Base-by-base conservation (phyloP, 2,113 vertebrate species). In the Oryzias curvinotus region DNA sequence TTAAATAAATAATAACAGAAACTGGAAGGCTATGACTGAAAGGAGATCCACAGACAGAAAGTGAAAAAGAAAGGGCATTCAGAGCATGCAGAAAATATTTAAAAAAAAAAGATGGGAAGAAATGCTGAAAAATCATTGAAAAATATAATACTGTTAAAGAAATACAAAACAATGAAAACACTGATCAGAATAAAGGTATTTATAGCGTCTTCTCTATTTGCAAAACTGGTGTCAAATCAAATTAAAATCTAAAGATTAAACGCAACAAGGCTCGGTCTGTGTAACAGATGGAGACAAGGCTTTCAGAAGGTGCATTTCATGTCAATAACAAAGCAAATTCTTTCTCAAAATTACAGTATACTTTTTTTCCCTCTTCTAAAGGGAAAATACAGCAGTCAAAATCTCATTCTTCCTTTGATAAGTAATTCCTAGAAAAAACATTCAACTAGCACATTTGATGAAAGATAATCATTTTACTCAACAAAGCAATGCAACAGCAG, bases 11-110 rank as follows among this genome's bases (percentile, higher is more conserved):
- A 5, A 28, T 14, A 14, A 12, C 36, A 36, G n/a, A 16, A 70
- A 60, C 67, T 63, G 77, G 41, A 21, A 68, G 78, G 81, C 85
- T 60, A 41, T 65, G 74, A 83, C 80, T 86, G 71, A 77, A 63
- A 46, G 21, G 36, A 57, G 66, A 80, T 61, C 36, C 58, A 54
- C 54, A 53, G 48, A 73, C 65, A 65, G 66, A 81, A 57, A 65
- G 67, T 21, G 54, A 50, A 77, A 14, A 41, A 6, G 56, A 49
- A 68, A 36, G n/a, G 54, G 25, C 26, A 28, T 28, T 28, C 26
- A 28, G 62, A 49, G 55, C 15, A 49, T 28, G 16, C 10, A 43
- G 45, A 21, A 57, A 26, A 49, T 47, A n/a, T n/a, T n/a, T n/a
- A 70, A 43, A 42, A 48, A 26, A 60, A 62, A 55, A 41, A 68